phyloP scores from a whole-genome alignment of 1,140 invertebrate species.

The Ooceraea biroi region DNA sequence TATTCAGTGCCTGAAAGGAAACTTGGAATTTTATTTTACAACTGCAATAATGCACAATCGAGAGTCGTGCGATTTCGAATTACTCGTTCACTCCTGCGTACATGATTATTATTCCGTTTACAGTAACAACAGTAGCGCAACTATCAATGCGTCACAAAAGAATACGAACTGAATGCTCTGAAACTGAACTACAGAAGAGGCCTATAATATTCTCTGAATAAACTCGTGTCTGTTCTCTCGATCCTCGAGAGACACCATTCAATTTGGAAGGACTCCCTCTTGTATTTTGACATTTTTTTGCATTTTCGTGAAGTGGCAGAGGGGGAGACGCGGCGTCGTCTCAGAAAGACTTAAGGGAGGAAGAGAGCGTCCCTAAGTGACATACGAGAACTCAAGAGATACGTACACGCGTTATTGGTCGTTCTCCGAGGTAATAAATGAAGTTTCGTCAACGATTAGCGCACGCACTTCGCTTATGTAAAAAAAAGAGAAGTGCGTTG shows the following conservation, averaged over 20 bases:
- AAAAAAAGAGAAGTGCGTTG: constrained; percentile 24
- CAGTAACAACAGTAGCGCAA: constrained; percentile 34
- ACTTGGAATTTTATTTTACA: constrained; percentile 18
- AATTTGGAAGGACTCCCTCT: constrained; percentile 1
- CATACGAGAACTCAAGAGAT: constrained; percentile 1
- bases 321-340: constrained; percentile 27
- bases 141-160: constrained; percentile 33
- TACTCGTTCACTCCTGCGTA: constrained; percentile 6
- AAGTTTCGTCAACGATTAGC: constrained; percentile 43
- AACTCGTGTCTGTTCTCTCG: neutral
- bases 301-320: constrained; percentile 11
- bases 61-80: constrained; percentile 14
- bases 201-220: constrained; percentile 8
- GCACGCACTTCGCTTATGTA: constrained; percentile 12
- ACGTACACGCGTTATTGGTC: constrained; percentile 8
- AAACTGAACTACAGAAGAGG: constrained; percentile 25
- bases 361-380: constrained; percentile 55
- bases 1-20: constrained; percentile 56
- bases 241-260: neutral
- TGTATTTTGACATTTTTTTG: constrained; percentile 10
- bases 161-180: constrained; percentile 14
- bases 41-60: constrained; percentile 31
- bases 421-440: constrained; percentile 47
- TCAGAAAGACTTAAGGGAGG: constrained; percentile 65
- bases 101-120: constrained; percentile 14